A percentile compares a stretch with the other conserved stretches of the same genome.
Evolutionary conservation across 2,888 invertebrate species (phyloP).

Genomic region (Plagodis dolabraria): DNA sequence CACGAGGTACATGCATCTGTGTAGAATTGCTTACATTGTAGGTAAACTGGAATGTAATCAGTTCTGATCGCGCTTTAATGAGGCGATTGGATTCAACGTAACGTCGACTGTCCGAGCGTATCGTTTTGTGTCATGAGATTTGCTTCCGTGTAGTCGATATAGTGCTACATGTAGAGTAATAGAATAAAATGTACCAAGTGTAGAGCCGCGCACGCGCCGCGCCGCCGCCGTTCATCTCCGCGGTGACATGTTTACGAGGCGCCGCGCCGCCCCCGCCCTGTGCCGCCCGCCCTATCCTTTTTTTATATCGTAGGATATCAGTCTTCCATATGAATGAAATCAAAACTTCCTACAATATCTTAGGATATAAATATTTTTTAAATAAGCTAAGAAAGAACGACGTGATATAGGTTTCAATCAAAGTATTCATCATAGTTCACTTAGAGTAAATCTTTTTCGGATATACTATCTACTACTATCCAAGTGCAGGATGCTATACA

Average conservation of each 20-base stretch:
- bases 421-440: background rate
- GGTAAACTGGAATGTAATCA: background rate
- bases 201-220: conserved; percentile 3
- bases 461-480: background rate
- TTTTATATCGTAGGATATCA: conserved; percentile 3
- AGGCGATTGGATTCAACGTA: conserved; percentile 8
- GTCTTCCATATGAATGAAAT: background rate
- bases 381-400: too few relatives aligned
- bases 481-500: too few relatives aligned
- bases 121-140: conserved; percentile 3
- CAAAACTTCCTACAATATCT: too few relatives aligned
- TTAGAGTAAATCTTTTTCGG: too few relatives aligned
- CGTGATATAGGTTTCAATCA: background rate
- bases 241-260: conserved; percentile 70
- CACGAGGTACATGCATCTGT: background rate
- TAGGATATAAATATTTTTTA: too few relatives aligned
- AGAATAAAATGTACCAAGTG: too few relatives aligned
- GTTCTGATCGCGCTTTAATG: conserved; percentile 10
- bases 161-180: background rate
- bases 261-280: conserved; percentile 19
- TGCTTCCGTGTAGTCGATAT: background rate
- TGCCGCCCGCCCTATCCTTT: conserved; percentile 15
- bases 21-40: background rate
- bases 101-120: background rate
- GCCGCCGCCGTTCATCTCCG: conserved; percentile 49